Base-by-base conservation (phyloP, 1,140 invertebrate genomes). In the Solen grandis region DNA sequence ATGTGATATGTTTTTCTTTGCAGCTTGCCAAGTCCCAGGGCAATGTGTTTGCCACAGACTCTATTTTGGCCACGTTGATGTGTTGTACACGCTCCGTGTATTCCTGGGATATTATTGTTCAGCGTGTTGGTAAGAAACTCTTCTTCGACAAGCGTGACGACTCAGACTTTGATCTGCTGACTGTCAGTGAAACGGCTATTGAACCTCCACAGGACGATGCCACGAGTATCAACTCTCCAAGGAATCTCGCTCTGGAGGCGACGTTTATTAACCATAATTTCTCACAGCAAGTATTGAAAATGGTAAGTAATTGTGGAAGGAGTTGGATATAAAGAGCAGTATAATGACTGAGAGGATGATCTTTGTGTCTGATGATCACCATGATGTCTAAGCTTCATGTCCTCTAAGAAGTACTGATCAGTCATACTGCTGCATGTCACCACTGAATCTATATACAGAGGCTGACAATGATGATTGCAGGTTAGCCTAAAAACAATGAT, bases 261-360 rank as follows among this genome's bases (percentile, higher is more conserved):
- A 99, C 99, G 0, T 99, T 99, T 89, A 99, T 99, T 86, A 99
- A 99, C 93, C 98, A 99, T 90, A 99, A 99, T 92, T 99, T 99
- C 92, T 98, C 98, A 57, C 98, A 99, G 87, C 99, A 99, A 94
- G 97, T 98, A 50, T 89, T 96, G 22, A 94, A 93, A 92, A 93
- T 93, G 91, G 94, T 94, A 89, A 78, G 86, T 78, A 86, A 25
- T 27, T 62, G 27, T 50, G 59, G 16, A 59, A 66, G 41, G 14
- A 14, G 46, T n/a, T 14, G n/a, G n/a, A 52, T 52, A 13, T 52
- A 5, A 8, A 27, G 27, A 22, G 19, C 54, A 55, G n/a, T 8
- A 55, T 55, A 19, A 22, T 55, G n/a, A 8, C 5, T 55, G 54
- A 10, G 63, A 68, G 38, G 4, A n/a, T 50, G 16, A 27, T 79